Conservation (phyloP, 2,113 vertebrate genomes). For the Apteryx mantelli region DNA sequence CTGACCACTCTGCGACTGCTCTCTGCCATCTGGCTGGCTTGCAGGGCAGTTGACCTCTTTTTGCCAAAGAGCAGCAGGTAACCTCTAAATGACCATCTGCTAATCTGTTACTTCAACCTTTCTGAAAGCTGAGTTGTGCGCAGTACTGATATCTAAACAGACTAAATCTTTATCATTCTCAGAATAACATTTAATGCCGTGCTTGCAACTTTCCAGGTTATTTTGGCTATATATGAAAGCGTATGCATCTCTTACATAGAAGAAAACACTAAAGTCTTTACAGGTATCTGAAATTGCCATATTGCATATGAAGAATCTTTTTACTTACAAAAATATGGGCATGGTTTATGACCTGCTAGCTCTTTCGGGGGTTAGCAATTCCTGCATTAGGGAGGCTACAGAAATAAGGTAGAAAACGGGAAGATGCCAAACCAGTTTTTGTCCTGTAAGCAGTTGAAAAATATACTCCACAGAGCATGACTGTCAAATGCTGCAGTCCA, state of each 20-base stretch:
- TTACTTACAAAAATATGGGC: neutral
- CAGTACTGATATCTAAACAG: neutral
- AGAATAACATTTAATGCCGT: neutral
- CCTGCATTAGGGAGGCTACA: neutral
- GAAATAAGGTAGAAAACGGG: neutral
- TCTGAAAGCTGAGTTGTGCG: neutral
- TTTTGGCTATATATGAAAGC: neutral
- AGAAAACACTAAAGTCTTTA: neutral
- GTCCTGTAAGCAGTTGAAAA: neutral
- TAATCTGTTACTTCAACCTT: neutral
- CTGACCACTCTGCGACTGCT: neutral
- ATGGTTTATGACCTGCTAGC: neutral
- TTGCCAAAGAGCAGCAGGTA: conserved; percentile 64
- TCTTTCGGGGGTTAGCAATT: neutral
- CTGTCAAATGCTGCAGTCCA: neutral
- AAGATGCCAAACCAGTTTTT: neutral
- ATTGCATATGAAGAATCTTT: neutral
- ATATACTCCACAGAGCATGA: no score
- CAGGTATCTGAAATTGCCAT: neutral
- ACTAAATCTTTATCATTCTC: neutral
- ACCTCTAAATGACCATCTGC: conserved; percentile 69
- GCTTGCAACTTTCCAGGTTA: neutral
- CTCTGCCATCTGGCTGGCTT: conserved; percentile 62
- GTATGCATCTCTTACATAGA: neutral
- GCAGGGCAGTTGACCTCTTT: conserved; percentile 21